Percentiles rank a stretch among this genome's conserved stretches.
Evolutionary conservation across 2,113 vertebrate species (phyloP).

Genomic region (Pongo pygmaeus): DNA sequence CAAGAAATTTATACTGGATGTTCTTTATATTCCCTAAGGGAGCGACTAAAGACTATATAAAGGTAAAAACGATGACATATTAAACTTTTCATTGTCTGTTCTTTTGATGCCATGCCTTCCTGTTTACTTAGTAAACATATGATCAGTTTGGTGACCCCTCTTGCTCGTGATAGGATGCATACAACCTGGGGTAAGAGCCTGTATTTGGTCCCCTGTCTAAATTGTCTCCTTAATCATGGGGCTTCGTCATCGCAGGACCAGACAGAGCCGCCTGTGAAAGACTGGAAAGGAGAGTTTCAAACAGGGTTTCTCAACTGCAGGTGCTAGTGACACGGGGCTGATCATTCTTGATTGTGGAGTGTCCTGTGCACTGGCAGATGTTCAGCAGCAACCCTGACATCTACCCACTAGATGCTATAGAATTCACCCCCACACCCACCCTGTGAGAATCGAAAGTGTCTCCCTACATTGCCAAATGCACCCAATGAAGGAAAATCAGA

Average conservation of each 20-base stretch:
- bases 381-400: background rate
- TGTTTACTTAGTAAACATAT: background rate
- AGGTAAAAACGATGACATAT: background rate
- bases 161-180: background rate
- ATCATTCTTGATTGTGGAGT: background rate
- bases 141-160: no score
- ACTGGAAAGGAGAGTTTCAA: background rate
- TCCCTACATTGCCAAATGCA: fast-evolving
- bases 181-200: background rate
- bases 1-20: no score
- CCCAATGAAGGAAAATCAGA: background rate
- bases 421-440: fast-evolving
- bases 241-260: background rate
- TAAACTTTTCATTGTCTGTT: no score
- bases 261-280: background rate
- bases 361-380: background rate
- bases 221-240: background rate
- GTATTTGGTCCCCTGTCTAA: background rate
- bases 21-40: background rate
- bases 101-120: background rate
- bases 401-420: no score
- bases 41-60: background rate
- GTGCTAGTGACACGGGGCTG: no score
- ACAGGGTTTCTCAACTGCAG: background rate
- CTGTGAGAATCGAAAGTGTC: background rate